Conservation (phyloP, 2,888 invertebrate species). For the Lycocerus yunnanus region DNA sequence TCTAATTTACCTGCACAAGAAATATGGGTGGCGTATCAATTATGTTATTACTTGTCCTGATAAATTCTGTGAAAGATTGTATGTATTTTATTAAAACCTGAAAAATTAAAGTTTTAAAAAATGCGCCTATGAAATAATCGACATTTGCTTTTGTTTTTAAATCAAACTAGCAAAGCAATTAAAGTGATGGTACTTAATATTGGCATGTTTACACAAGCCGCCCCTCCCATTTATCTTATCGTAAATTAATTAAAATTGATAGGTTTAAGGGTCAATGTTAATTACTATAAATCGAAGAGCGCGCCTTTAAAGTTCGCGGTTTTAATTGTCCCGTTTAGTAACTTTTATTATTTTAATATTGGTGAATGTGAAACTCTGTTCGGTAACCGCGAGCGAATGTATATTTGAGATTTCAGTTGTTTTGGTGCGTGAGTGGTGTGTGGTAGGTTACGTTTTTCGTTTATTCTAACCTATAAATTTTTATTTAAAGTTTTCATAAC, state of each 20-base stretch:
- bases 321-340: background rate
- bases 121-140: background rate
- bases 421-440: conserved; percentile 43
- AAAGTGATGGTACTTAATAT: background rate
- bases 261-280: background rate
- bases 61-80: background rate
- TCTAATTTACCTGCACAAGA: background rate
- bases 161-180: background rate
- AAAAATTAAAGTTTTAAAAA: background rate
- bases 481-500: conserved; percentile 21
- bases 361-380: conserved; percentile 5
- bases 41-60: background rate
- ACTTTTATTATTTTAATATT: conserved; percentile 6
- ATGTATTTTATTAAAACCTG: background rate
- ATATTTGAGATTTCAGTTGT: conserved; percentile 41
- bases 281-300: background rate
- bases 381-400: background rate
- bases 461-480: conserved; percentile 34
- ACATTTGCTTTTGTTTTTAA: background rate
- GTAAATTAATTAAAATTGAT: background rate
- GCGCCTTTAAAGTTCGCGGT: background rate
- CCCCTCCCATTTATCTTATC: background rate
- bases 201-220: background rate
- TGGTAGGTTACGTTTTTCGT: conserved; percentile 45
- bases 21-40: background rate